Conservation (phyloP, 1,140 invertebrate species). For the Aphis craccivora region DNA sequence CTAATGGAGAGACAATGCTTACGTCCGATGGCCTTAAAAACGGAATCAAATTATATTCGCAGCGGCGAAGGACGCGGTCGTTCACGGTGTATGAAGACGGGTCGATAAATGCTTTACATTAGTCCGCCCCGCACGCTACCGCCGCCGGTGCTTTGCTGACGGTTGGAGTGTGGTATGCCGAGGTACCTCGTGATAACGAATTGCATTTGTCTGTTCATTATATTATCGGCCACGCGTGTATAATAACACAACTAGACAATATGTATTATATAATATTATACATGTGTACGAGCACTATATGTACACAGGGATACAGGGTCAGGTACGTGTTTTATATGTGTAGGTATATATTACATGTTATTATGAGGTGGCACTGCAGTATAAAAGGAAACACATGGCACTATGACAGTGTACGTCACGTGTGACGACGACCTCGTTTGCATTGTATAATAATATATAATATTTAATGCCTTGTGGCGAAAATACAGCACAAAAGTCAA, state of each 20-base stretch:
- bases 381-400: neutral
- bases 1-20: neutral
- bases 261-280: neutral
- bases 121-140: neutral
- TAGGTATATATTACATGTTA: neutral
- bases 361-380: neutral
- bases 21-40: neutral
- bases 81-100: constrained; percentile 25
- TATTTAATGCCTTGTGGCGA: neutral
- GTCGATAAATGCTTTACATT: constrained; percentile 31
- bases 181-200: neutral
- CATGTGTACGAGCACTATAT: neutral
- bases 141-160: neutral
- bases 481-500: neutral
- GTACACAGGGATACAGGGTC: no score
- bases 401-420: neutral
- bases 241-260: neutral
- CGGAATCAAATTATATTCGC: neutral
- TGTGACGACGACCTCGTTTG: neutral
- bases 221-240: neutral
- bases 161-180: neutral
- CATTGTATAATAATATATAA: no score
- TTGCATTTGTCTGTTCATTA: neutral
- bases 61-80: neutral
- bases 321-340: no score